A percentile compares a stretch with the other conserved stretches of the same genome.
These are phyloP conservation scores for Cacoxenus indagator DNA, from an alignment of 2,888 invertebrate species.

Conservation along the genomic window DNA sequence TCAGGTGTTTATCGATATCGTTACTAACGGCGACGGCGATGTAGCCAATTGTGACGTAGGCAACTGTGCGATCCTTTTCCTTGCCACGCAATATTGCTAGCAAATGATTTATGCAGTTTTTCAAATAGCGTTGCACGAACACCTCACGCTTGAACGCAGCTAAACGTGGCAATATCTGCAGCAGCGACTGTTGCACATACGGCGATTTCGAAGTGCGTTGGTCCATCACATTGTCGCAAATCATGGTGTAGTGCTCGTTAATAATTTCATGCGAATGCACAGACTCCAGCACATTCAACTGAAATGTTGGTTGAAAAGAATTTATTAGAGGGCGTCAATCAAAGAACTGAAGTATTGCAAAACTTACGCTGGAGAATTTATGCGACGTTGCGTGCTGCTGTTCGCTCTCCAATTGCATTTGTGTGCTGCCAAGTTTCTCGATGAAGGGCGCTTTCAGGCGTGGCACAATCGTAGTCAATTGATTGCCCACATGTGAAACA, in stretches of 20 bases:
- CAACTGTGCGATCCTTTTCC: slow-evolving; percentile 87
- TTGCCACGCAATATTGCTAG: slow-evolving; percentile 82
- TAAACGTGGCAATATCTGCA: slow-evolving; percentile 89
- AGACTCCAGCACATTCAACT: slow-evolving; percentile 82
- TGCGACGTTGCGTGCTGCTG: slow-evolving; percentile 51
- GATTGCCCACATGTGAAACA: slow-evolving; percentile 44
- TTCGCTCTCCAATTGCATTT: slow-evolving; percentile 61
- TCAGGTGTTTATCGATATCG: slow-evolving; percentile 84
- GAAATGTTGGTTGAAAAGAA: neutral
- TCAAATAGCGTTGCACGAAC: slow-evolving; percentile 83
- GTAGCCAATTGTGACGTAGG: slow-evolving; percentile 91
- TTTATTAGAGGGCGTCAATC: too few species aligned
- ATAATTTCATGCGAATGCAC: slow-evolving; percentile 87
- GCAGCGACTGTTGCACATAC: slow-evolving; percentile 88
- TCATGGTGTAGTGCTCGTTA: slow-evolving; percentile 84
- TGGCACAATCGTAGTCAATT: slow-evolving; percentile 66
- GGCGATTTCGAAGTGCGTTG: slow-evolving; percentile 82
- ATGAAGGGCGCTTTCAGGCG: slow-evolving; percentile 72
- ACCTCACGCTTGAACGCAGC: slow-evolving; percentile 91
- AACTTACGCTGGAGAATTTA: slow-evolving; percentile 58
- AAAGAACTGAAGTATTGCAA: too few species aligned
- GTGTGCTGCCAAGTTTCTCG: slow-evolving; percentile 64
- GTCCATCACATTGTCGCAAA: slow-evolving; percentile 83
- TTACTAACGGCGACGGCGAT: slow-evolving; percentile 90
- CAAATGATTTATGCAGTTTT: slow-evolving; percentile 83